phyloP scores from a whole-genome alignment of 2,888 invertebrate species.

The Megaustenia siamemsis region DNA sequence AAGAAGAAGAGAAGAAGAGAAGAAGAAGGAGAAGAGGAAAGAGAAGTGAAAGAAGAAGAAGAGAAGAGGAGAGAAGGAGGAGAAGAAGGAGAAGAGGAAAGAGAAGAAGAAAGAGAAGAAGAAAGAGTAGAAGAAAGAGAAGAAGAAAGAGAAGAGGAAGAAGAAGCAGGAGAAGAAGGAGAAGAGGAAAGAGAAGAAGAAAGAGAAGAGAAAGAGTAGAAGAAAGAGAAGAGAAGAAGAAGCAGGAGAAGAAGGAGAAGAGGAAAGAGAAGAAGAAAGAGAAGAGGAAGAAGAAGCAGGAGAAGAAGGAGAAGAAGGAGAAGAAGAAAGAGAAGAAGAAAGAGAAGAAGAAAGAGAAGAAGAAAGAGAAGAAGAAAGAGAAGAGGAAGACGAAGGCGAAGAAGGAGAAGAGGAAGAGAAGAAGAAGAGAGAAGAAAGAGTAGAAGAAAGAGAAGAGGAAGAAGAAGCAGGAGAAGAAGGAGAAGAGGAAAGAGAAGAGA shows the following conservation, averaged over 20 bases:
- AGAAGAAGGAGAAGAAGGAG: slow-evolving; percentile 26
- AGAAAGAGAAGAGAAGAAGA: not conserved
- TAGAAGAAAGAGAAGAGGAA: not conserved
- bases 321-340: not conserved
- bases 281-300: not conserved
- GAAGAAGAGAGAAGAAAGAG: not conserved
- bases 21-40: too few relatives aligned
- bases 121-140: not conserved
- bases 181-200: not conserved
- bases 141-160: not conserved
- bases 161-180: slow-evolving; percentile 11
- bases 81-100: not conserved
- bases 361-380: not conserved
- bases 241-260: too few relatives aligned
- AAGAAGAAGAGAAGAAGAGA: too few relatives aligned
- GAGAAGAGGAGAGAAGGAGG: not conserved
- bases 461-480: not conserved
- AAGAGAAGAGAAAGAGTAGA: not conserved
- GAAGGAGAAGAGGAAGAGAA: not conserved
- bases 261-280: not conserved
- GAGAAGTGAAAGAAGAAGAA: too few relatives aligned
- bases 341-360: not conserved
- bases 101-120: too few relatives aligned
- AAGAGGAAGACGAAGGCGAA: not conserved
- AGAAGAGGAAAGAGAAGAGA: not conserved